Evolutionary conservation across 2,888 invertebrate species (phyloP), one percentile per base, ranked within the genome.

Genomic region (Bimastos eiseni): DNA sequence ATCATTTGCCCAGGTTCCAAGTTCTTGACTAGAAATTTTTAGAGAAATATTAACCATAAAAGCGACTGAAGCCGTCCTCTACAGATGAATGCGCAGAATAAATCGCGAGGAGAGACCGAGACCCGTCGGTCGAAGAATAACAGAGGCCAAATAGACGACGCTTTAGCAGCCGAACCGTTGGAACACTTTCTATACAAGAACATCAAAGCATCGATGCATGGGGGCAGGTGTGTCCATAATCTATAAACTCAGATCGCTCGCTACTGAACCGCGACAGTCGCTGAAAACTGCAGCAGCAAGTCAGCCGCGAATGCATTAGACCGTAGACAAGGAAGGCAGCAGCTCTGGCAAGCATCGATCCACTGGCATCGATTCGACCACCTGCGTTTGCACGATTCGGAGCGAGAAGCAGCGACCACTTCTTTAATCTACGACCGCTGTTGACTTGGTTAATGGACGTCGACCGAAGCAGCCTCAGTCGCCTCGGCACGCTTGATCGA

Each of bases 361-460:
- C 8, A 0, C 8, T n/a, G n/a, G n/a, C n/a, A 70, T 70, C 70
- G 70, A 70, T 70, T n/a, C 30, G 70, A 30, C 30, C 70, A 70
- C 70, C 70, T 70, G 70, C 70, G 70, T 70, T 70, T 70, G 70
- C n/a, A 70, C 70, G 70, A 70, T 70, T 70, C 70, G 70, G 70
- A 30, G 70, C 70, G 70, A 70, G 8, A n/a, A 70, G 8, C 21
- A 44, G 49, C 3, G 70, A 70, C 11, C 30, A 70, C 70, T 70
- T 70, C 70, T 70, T 70, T 70, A 70, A 70, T 70, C 70, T 70
- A 70, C 70, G 70, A 17, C 70, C 70, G 70, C 70, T 70, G 70
- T 70, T 70, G 70, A 70, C 70, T 70, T 70, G 70, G 70, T n/a
- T 70, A 70, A 70, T 70, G 70, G 70, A 70, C n/a, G 70, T 70